Evolutionary conservation across 2,113 vertebrate species (phyloP), one percentile per base, ranked within the genome.

Genomic region (Quiscalus mexicanus): DNA sequence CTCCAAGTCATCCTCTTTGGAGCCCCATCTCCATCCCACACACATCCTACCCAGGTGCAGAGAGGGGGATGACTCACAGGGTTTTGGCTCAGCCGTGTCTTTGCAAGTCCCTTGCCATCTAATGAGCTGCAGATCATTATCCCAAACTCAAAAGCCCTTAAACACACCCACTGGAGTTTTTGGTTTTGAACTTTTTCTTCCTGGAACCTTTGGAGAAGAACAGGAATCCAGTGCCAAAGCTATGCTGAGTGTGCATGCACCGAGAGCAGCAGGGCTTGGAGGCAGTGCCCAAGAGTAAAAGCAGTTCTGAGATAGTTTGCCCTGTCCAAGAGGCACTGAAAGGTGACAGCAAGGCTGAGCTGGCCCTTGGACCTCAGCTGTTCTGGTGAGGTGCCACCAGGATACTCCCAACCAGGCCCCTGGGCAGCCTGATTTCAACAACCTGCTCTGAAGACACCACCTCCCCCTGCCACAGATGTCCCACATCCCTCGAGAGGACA

Each of bases 101-200:
- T 75, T 20, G 24, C 10, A 5, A 59, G 41, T 89, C 15, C 41
- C 64, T 64, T 31, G 74, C 52, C 47, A 68, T 69, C 64, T 65
- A 35, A 77, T 11, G 83, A 95, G 60, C 55, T 28, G 59, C 3
- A 55, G 79, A 64, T 55, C 52, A 45, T n/a, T 42, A 88, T 42
- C 79, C 76, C 87, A 70, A 75, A 12, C 33, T 81, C 85, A 64
- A 93, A 95, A 83, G 91, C 87, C 92, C 97, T 97, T 96, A 84
- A 97, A 89, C 44, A 52, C 64, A 96, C 87, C 79, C 31, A 90
- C 68, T 89, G 73, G 84, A 94, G 87, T 96, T 97, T 98, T 98
- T 96, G 97, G 97, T 97, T 97, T 96, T 55, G 63, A 93, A 82
- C 20, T 41, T 78, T 86, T 79, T 90, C 95, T 77, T 69, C 87